Evolutionary conservation across 2,888 invertebrate genomes (phyloP).

Genomic region (Graphium colonna): DNA sequence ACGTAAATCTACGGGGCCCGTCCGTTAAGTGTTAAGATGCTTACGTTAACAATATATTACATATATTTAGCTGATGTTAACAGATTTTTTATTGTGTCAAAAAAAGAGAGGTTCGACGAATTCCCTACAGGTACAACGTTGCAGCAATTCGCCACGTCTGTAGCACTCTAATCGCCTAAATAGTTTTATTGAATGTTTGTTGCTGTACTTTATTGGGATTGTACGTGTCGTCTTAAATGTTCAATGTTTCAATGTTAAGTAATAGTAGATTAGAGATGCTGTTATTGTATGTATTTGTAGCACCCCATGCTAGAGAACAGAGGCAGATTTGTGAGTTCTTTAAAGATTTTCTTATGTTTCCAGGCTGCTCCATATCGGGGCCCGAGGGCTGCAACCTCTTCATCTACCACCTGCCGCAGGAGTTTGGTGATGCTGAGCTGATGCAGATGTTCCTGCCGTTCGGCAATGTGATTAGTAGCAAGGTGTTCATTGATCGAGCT

Average conservation of each 20-base stretch:
- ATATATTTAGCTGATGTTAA: neutral
- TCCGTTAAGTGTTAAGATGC: no score
- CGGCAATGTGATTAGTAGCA: constrained; percentile 99
- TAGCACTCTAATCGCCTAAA: neutral
- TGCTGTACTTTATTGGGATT: constrained; percentile 31
- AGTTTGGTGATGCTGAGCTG: constrained; percentile 99
- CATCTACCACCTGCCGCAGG: constrained; percentile 99
- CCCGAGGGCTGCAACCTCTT: constrained; percentile 99
- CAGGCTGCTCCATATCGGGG: constrained; percentile 97
- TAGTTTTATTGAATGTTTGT: constrained; percentile 26
- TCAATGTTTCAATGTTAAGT: constrained; percentile 30
- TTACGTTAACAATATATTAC: no score
- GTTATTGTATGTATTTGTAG: constrained; percentile 10
- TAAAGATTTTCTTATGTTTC: constrained; percentile 86
- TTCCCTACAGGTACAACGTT: constrained; percentile 5
- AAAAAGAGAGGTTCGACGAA: neutral
- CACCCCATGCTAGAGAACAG: constrained; percentile 43
- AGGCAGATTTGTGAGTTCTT: constrained; percentile 81
- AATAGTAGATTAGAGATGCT: constrained; percentile 22
- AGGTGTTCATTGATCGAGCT: constrained; percentile 99
- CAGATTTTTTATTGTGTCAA: constrained; percentile 7
- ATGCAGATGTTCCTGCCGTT: constrained; percentile 99
- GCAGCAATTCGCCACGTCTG: constrained; percentile 5
- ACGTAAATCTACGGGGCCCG: no score
- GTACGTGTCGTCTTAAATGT: constrained; percentile 33